Conservation (phyloP, 64 coral and sea anemone genomes). For the Orbicella faveolata region DNA sequence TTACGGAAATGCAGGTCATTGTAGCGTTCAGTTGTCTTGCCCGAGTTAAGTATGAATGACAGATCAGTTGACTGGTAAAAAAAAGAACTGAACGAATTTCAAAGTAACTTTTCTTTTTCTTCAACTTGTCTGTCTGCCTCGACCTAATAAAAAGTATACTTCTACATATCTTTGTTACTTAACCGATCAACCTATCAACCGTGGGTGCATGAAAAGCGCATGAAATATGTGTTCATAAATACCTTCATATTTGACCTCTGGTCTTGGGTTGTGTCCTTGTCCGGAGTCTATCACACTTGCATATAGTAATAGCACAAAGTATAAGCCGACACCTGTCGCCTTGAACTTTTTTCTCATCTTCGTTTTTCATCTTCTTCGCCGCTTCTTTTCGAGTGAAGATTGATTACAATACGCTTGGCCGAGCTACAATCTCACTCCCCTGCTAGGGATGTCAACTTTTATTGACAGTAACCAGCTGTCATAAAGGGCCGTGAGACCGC, state of each 20-base stretch:
- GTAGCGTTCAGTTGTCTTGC: neutral
- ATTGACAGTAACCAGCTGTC: neutral
- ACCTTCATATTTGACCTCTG: neutral
- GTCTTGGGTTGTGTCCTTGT: neutral
- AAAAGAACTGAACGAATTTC: neutral
- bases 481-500: neutral
- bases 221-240: neutral
- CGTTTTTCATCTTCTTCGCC: constrained; percentile 2
- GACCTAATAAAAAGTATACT: neutral
- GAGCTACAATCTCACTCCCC: neutral
- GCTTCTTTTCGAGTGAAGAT: neutral
- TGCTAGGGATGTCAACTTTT: neutral
- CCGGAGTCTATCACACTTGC: neutral
- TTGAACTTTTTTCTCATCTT: constrained; percentile 6
- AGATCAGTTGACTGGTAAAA: too few relatives aligned
- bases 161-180: neutral
- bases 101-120: neutral
- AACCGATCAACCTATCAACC: neutral
- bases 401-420: neutral
- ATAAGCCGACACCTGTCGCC: neutral
- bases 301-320: neutral
- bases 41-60: too few relatives aligned
- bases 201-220: too few relatives aligned
- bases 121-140: neutral
- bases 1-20: neutral